Conservation (phyloP, 2,888 invertebrate species). For the Aelia acuminata region DNA sequence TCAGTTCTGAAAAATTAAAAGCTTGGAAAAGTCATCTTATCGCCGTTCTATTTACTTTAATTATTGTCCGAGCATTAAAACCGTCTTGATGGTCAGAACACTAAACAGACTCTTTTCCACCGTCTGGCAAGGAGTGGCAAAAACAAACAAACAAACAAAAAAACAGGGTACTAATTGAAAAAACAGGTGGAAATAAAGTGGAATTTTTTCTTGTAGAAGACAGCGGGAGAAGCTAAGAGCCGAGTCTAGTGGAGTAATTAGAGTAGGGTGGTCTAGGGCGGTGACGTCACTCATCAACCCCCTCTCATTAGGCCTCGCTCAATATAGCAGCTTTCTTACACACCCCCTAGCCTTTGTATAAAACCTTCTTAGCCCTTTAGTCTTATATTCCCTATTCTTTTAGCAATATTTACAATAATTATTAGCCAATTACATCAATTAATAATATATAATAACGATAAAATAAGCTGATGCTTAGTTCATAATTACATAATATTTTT, state of each 20-base stretch:
- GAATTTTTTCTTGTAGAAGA: background rate
- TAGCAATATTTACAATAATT: background rate
- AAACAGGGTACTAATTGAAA: conserved; percentile 1
- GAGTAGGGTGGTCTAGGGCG: conserved; percentile 39
- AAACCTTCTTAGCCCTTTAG: conserved; percentile 19
- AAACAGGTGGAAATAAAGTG: conserved; percentile 44
- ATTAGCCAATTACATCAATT: background rate
- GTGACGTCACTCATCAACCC: conserved; percentile 51
- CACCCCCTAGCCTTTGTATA: conserved; percentile 45
- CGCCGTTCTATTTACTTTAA: background rate
- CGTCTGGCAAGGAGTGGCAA: background rate
- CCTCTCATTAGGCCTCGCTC: conserved; percentile 22
- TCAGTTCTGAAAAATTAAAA: no score
- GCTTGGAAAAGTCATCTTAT: no score
- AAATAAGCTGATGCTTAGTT: no score
- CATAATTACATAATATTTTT: no score
- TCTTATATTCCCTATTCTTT: background rate
- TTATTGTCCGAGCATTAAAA: background rate
- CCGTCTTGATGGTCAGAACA: background rate
- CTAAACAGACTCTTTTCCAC: background rate
- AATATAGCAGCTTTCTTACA: conserved; percentile 50
- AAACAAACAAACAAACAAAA: background rate
- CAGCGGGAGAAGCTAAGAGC: background rate
- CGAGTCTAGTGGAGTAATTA: conserved; percentile 19
- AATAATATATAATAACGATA: background rate